These are phyloP conservation scores for Silvanus unidentatus DNA, from an alignment of 2,888 invertebrate genomes.

Conservation along the genomic window DNA sequence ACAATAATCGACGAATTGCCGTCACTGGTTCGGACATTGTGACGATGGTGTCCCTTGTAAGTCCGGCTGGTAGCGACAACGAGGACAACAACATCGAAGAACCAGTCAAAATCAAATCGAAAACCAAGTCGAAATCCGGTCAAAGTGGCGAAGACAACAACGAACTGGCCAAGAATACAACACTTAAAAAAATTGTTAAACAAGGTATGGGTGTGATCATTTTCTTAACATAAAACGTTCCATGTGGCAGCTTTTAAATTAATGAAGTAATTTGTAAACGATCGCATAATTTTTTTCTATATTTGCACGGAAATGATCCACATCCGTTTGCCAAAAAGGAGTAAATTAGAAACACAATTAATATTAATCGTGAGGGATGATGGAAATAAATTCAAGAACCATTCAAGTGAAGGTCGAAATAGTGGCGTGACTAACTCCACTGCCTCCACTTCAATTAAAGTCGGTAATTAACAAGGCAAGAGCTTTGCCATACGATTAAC, in stretches of 20 bases:
- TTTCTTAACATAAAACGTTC: not conserved
- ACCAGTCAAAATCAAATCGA: not conserved
- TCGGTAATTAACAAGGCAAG: constrained; percentile 28
- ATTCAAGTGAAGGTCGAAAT: constrained; percentile 21
- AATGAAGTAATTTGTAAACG: too few relatives aligned
- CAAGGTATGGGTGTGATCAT: constrained; percentile 43
- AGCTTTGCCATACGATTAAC: too few relatives aligned
- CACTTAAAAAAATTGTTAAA: constrained; percentile 42
- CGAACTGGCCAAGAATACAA: constrained; percentile 29
- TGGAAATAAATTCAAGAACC: constrained; percentile 1
- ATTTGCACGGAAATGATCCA: too few relatives aligned
- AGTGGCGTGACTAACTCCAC: constrained; percentile 29
- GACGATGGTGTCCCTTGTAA: constrained; percentile 63
- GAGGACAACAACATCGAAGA: constrained; percentile 48
- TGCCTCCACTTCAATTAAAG: constrained; percentile 31
- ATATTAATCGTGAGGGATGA: too few relatives aligned
- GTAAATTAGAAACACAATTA: too few relatives aligned
- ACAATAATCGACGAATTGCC: constrained; percentile 26
- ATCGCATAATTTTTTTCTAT: too few relatives aligned
- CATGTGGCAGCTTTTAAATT: not conserved
- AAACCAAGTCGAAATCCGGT: constrained; percentile 18
- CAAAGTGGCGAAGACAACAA: constrained; percentile 21
- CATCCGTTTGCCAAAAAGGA: too few relatives aligned
- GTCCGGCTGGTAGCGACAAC: constrained; percentile 60
- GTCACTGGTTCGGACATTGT: constrained; percentile 47